Base-by-base conservation (phyloP, 2,113 vertebrate genomes). In the Oryctolagus cuniculus region DNA sequence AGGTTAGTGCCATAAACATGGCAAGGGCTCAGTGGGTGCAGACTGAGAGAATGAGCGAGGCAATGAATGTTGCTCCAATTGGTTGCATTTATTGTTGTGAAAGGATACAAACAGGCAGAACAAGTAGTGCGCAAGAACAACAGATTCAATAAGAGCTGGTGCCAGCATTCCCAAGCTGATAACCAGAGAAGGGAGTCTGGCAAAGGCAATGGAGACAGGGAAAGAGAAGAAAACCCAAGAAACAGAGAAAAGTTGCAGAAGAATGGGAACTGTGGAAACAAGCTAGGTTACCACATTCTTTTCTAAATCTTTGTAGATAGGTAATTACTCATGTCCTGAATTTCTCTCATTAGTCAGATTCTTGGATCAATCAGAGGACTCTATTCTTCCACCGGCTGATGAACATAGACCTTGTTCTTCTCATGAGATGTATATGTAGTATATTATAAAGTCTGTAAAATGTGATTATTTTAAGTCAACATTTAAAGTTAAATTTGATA, bases 401-500 rank as follows among this genome's bases (percentile, higher is more conserved):
- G 74, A 67, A 90, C 44, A 79, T 2, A 79, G 51, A 84, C 44
- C 55, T 83, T 51, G 12, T 81, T 89, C 53, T 67, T 78, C 90
- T 90, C 80, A 95, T 81, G 95, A 31, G 53, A 87, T 51, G 61
- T 69, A 83, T 87, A 96, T 87, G 93, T 90, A 84, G 63, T 91
- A 96, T 91, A 75, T 79, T 84, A 69, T 55, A 95, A 94, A 84
- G 51, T 95, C 92, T 92, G 96, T 86, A 96, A 96, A 94, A 95
- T 93, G 61, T 94, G 96, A 97, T 96, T 94, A 97, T 96, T 96
- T 96, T 96, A 97, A 97, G 96, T 96, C 95, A 96, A 96, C 93
- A 96, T 97, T 95, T 94, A 93, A 95, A 96, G 96, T 94, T 92
- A 90, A 89, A 96, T 97, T 96, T 97, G 95, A 96, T 97, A 97